Percentiles rank a stretch among this genome's conserved stretches.
Evolutionary conservation across 1,140 invertebrate genomes (phyloP).

Genomic region (Plutomurus gul): DNA sequence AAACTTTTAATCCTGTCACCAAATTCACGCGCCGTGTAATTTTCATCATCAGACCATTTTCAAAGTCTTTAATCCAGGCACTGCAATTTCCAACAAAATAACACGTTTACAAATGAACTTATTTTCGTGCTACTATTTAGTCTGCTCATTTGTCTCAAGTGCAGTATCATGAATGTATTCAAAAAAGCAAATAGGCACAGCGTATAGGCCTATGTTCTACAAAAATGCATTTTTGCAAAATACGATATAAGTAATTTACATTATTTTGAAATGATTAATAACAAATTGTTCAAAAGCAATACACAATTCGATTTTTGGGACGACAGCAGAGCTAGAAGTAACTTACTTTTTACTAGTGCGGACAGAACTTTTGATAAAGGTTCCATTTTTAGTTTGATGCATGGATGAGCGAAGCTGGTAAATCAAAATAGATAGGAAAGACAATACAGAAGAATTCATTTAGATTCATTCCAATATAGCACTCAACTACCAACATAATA

Average conservation of each 20-base stretch:
- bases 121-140: too few relatives aligned
- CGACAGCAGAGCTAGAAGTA: background rate
- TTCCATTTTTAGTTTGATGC: constrained; percentile 52
- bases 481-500: background rate
- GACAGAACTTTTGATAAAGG: constrained; percentile 53
- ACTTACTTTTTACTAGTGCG: constrained; percentile 55
- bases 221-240: too few relatives aligned
- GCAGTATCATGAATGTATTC: too few relatives aligned
- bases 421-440: constrained; percentile 6
- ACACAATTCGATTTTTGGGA: too few relatives aligned
- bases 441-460: background rate
- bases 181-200: too few relatives aligned
- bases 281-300: background rate
- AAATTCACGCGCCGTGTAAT: constrained; percentile 54
- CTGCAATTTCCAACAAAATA: constrained; percentile 30
- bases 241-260: too few relatives aligned
- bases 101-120: too few relatives aligned
- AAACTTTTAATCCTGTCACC: constrained; percentile 55
- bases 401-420: constrained; percentile 47
- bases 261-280: too few relatives aligned
- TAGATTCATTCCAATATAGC: background rate
- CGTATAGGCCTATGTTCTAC: too few relatives aligned
- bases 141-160: too few relatives aligned
- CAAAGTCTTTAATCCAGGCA: constrained; percentile 55
- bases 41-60: constrained; percentile 48